Percentiles rank a stretch among this genome's conserved stretches.
Evolutionary conservation across 2,888 invertebrate species (phyloP).

Genomic region (Polymixis flavicincta): DNA sequence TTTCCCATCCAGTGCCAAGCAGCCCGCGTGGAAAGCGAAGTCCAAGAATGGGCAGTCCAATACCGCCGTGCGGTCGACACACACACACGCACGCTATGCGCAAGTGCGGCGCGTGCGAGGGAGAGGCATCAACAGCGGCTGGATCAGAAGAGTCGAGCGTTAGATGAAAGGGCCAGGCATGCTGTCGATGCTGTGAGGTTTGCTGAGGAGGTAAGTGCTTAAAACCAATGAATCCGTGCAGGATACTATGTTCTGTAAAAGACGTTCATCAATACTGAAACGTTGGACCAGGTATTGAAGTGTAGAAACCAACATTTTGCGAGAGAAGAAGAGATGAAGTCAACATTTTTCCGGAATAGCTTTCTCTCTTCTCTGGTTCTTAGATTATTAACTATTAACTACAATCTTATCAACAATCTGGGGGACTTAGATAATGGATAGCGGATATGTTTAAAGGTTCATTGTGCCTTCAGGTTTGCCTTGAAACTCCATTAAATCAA

Average conservation of each 20-base stretch:
- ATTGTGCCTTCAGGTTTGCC: no score
- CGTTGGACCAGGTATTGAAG: not conserved
- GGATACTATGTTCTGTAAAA: not conserved
- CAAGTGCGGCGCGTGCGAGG: constrained; percentile 89
- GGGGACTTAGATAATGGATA: not conserved
- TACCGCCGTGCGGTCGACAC: constrained; percentile 92
- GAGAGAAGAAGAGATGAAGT: not conserved
- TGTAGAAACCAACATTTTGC: no score
- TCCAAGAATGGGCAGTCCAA: constrained; percentile 92
- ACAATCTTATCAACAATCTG: no score
- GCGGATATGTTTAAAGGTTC: not conserved
- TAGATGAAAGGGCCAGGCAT: constrained; percentile 90
- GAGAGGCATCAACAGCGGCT: constrained; percentile 85
- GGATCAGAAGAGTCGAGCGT: constrained; percentile 80
- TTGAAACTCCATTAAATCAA: no score
- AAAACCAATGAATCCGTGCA: no score
- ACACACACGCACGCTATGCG: constrained; percentile 89
- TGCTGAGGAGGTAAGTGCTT: constrained; percentile 90
- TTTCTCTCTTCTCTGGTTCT: not conserved
- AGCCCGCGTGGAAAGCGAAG: constrained; percentile 90
- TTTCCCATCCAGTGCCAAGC: constrained; percentile 78
- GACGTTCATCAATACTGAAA: not conserved
- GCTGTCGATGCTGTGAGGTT: constrained; percentile 91
- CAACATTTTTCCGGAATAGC: not conserved
- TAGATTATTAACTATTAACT: no score